Evolutionary conservation across 2,888 invertebrate genomes (phyloP).

Genomic region (Cryptus armator): DNA sequence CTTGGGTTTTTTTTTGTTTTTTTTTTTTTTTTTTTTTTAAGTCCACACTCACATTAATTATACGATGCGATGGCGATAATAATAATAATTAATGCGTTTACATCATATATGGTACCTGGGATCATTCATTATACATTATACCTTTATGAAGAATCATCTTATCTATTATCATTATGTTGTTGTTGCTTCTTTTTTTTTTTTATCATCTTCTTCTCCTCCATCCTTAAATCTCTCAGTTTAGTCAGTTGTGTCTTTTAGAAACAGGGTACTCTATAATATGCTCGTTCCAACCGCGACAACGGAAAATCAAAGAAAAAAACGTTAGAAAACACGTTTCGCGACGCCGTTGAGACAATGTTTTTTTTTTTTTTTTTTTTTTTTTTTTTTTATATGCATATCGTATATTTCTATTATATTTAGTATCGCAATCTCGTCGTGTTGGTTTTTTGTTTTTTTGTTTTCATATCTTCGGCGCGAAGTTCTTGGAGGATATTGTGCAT

Average conservation of each 20-base stretch:
- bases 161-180: conserved; percentile 46
- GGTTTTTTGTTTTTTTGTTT: conserved; percentile 2
- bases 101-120: conserved; percentile 57
- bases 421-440: conserved; percentile 30
- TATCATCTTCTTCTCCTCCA: conserved; percentile 28
- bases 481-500: neutral
- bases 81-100: conserved; percentile 70
- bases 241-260: conserved; percentile 48
- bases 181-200: conserved; percentile 16
- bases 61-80: conserved; percentile 70
- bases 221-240: conserved; percentile 26
- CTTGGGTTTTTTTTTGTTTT: conserved; percentile 26
- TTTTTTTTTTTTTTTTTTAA: conserved; percentile 57
- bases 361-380: conserved; percentile 34
- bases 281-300: conserved; percentile 13
- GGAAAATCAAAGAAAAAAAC: neutral
- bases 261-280: conserved; percentile 45
- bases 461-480: neutral
- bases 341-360: neutral
- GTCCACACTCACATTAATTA: conserved; percentile 78
- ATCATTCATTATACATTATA: conserved; percentile 61
- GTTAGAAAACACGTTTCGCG: conserved; percentile 8
- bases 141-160: conserved; percentile 57
- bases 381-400: neutral
- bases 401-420: conserved; percentile 22